phyloP scores from a whole-genome alignment of 2,113 vertebrate genomes.

The Gymnogyps californianus region DNA sequence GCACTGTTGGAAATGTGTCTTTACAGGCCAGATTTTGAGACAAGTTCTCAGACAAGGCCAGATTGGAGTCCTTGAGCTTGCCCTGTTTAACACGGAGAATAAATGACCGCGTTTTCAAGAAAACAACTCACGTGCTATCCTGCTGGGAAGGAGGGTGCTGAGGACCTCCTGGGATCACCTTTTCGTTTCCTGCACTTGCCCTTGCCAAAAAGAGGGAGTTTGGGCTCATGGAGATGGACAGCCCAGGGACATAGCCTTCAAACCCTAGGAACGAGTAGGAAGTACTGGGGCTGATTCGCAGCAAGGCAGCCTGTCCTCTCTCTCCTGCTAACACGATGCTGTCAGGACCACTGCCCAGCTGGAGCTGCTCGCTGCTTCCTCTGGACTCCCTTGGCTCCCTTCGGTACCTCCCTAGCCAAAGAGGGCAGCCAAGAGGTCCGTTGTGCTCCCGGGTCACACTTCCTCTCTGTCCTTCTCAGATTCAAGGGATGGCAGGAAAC shows the following conservation, averaged over 20 bases:
- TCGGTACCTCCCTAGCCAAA: neutral
- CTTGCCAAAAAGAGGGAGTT: neutral
- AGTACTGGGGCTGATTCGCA: neutral
- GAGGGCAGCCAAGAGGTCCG: constrained; percentile 4
- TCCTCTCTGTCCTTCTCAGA: neutral
- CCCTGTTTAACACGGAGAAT: neutral
- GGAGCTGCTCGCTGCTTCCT: neutral
- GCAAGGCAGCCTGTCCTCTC: neutral
- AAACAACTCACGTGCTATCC: neutral
- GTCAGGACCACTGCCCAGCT: neutral
- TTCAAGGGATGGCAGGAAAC: neutral
- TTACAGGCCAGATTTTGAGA: neutral
- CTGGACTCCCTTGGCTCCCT: neutral
- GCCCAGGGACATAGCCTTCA: neutral
- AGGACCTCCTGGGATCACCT: neutral
- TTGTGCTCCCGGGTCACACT: neutral
- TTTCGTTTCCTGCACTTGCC: neutral
- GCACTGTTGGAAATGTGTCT: neutral
- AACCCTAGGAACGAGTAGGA: neutral
- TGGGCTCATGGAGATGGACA: neutral
- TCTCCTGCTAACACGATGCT: neutral
- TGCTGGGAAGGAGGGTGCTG: neutral
- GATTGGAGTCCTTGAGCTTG: neutral
- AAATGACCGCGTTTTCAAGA: neutral
- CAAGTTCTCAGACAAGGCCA: neutral